A percentile compares a stretch with the other conserved stretches of the same genome.
These are phyloP conservation scores for Sesamia inferens DNA, from an alignment of 2,888 invertebrate species.

Conservation along the genomic window DNA sequence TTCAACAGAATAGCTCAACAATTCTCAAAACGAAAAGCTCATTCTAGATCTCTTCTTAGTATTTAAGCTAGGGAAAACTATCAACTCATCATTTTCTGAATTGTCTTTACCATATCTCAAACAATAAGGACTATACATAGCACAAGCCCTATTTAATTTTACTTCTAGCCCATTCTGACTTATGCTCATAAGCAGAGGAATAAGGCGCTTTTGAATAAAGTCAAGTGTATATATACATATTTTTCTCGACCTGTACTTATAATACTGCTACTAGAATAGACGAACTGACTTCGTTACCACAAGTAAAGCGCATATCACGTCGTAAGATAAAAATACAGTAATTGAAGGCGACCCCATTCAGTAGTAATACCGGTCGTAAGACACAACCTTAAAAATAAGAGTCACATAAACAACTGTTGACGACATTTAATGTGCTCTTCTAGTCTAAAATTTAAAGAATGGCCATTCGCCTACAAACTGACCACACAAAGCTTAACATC, in stretches of 20 bases:
- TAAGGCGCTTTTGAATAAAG: too few relatives aligned
- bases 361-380: background rate
- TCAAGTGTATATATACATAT: too few relatives aligned
- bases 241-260: too few relatives aligned
- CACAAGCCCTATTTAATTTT: background rate
- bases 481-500: background rate
- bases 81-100: too few relatives aligned
- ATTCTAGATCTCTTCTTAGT: too few relatives aligned
- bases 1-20: too few relatives aligned
- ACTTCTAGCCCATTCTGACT: background rate
- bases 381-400: slow-evolving; percentile 8
- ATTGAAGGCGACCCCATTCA: background rate
- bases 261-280: too few relatives aligned
- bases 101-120: background rate
- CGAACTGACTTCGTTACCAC: background rate
- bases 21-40: too few relatives aligned
- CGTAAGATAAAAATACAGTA: background rate
- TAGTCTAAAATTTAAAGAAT: background rate
- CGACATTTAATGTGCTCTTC: slow-evolving; percentile 26
- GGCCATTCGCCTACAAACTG: background rate
- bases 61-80: too few relatives aligned
- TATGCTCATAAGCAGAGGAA: background rate
- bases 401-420: background rate
- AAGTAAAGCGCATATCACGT: background rate
- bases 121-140: background rate